Evolutionary conservation across 2,797 vertebrate genomes (phyloP).

Genomic region (Podarcis lilfordi): DNA sequence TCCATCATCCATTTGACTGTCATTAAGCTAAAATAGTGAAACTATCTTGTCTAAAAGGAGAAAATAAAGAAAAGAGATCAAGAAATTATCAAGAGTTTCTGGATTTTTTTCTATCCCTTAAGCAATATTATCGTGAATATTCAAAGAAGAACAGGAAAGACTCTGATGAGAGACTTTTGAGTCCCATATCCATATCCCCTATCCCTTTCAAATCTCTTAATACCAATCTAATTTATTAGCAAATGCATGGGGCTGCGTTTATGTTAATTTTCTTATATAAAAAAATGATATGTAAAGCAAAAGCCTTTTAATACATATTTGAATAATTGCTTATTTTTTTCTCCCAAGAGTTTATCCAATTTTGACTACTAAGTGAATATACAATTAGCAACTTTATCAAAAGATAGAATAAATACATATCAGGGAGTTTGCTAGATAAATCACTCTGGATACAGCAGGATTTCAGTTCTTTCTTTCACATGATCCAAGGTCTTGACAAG

Average conservation of each 20-base stretch:
- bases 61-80: neutral
- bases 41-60: neutral
- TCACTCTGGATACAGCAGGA: neutral
- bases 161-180: neutral
- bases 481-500: neutral
- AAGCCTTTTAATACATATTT: neutral
- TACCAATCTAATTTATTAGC: neutral
- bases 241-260: neutral
- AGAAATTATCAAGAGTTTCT: neutral
- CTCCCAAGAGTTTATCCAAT: neutral
- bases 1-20: neutral
- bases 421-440: conserved; percentile 12
- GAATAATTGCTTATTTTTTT: conserved; percentile 12
- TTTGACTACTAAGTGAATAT: conserved; percentile 19
- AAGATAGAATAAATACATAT: neutral
- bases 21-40: neutral
- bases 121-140: conserved; percentile 2
- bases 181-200: neutral
- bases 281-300: neutral
- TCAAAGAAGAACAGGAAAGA: neutral
- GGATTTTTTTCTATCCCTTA: neutral
- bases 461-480: conserved; percentile 1
- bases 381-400: conserved; percentile 16
- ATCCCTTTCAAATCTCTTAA: neutral
- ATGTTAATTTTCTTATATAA: conserved; percentile 1